Conservation (phyloP, 1,140 invertebrate species). For the Drosophila parvula region DNA sequence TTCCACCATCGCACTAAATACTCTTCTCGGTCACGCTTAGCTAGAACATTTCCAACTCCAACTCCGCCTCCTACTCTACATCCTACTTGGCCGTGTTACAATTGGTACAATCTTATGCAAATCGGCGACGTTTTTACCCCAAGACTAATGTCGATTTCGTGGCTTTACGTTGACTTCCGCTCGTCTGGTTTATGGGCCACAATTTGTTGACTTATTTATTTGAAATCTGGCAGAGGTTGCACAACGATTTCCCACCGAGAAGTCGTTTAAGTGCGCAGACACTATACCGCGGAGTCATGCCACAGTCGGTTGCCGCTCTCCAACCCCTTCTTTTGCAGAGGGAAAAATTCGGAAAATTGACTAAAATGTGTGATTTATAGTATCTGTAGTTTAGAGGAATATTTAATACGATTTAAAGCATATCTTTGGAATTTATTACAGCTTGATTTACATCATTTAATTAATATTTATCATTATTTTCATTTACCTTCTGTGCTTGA, state of each 20-base stretch:
- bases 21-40: slow-evolving; percentile 68
- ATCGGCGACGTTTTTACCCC: slow-evolving; percentile 38
- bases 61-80: slow-evolving; percentile 15
- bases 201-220: slow-evolving; percentile 58
- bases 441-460: too few species aligned
- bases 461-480: not conserved
- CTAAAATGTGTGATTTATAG: not conserved
- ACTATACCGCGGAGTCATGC: slow-evolving; percentile 37
- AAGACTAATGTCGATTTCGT: slow-evolving; percentile 40
- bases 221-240: slow-evolving; percentile 67
- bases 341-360: not conserved
- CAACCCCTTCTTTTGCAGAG: slow-evolving; percentile 3
- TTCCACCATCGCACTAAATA: slow-evolving; percentile 23
- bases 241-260: slow-evolving; percentile 50
- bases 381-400: not conserved
- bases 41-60: slow-evolving; percentile 58
- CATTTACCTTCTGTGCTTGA: not conserved
- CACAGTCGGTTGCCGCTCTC: slow-evolving; percentile 47
- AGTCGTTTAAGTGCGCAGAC: slow-evolving; percentile 79
- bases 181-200: slow-evolving; percentile 45
- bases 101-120: slow-evolving; percentile 62
- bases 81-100: slow-evolving; percentile 13
- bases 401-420: not conserved
- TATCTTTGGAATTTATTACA: not conserved
- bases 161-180: slow-evolving; percentile 45